A percentile compares a stretch with the other conserved stretches of the same genome.
Conservation (phyloP, 2,888 invertebrate genomes). For the Geotrupes spiniger region DNA sequence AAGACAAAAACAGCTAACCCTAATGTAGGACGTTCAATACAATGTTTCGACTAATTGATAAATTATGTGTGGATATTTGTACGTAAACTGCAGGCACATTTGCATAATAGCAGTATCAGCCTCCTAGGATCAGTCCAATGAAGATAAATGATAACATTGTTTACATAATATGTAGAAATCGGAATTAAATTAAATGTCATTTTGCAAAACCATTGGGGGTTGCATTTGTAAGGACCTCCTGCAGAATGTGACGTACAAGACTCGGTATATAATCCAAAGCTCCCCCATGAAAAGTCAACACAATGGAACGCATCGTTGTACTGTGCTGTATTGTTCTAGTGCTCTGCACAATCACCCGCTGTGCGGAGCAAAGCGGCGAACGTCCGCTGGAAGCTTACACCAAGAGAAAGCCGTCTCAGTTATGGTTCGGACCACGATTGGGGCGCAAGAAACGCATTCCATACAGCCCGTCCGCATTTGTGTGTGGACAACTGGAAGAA, state of each 20-base stretch:
- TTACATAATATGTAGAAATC: background rate
- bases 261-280: slow-evolving; percentile 10
- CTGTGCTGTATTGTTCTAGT: slow-evolving; percentile 12
- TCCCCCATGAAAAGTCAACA: slow-evolving; percentile 10
- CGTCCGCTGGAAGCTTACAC: slow-evolving; percentile 2
- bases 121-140: too few relatives aligned
- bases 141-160: too few relatives aligned
- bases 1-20: too few relatives aligned
- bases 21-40: too few relatives aligned
- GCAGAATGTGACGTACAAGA: slow-evolving; percentile 8
- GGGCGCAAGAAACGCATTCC: slow-evolving; percentile 17
- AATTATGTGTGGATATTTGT: too few relatives aligned
- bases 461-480: slow-evolving; percentile 8
- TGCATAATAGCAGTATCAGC: too few relatives aligned
- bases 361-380: slow-evolving; percentile 9
- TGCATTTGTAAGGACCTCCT: slow-evolving; percentile 18
- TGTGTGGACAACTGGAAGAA: slow-evolving; percentile 16
- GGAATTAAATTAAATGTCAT: slow-evolving; percentile 15
- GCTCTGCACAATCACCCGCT: slow-evolving; percentile 8
- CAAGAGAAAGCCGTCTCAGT: slow-evolving; percentile 13
- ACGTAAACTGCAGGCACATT: too few relatives aligned
- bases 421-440: slow-evolving; percentile 18
- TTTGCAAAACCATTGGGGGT: slow-evolving; percentile 12
- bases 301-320: slow-evolving; percentile 17
- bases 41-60: too few relatives aligned